Percentiles rank a stretch among this genome's conserved stretches.
phyloP scores from a whole-genome alignment of 2,797 vertebrate genomes.

The Enteromius thamalakanensis region DNA sequence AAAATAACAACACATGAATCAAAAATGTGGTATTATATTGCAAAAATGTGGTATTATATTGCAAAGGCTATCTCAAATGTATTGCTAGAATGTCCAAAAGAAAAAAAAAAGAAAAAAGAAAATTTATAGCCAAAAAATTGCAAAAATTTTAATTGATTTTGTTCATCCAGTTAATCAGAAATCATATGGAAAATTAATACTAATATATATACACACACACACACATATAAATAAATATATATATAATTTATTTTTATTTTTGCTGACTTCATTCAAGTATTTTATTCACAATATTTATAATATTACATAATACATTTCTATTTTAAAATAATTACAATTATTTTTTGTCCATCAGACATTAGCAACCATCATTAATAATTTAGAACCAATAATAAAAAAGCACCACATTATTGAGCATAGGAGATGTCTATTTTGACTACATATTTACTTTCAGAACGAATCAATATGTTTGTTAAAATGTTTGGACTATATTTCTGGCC shows the following conservation, averaged over 20 bases:
- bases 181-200: too few relatives aligned
- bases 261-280: too few relatives aligned
- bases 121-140: too few relatives aligned
- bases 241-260: too few relatives aligned
- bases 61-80: neutral
- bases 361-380: too few relatives aligned
- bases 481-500: neutral
- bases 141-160: too few relatives aligned
- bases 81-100: neutral
- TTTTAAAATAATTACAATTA: neutral
- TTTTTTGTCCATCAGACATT: too few relatives aligned
- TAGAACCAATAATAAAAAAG: neutral
- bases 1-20: neutral
- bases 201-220: too few relatives aligned
- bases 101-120: neutral
- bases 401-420: neutral
- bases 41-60: neutral
- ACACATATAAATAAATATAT: too few relatives aligned
- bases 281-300: neutral
- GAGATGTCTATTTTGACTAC: neutral
- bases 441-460: neutral
- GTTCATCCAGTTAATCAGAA: too few relatives aligned
- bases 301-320: neutral
- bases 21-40: neutral
- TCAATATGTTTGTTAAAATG: constrained; percentile 4